A percentile compares a stretch with the other conserved stretches of the same genome.
Conservation (phyloP, 2,797 vertebrate genomes). For the Tamandua tetradactyla region DNA sequence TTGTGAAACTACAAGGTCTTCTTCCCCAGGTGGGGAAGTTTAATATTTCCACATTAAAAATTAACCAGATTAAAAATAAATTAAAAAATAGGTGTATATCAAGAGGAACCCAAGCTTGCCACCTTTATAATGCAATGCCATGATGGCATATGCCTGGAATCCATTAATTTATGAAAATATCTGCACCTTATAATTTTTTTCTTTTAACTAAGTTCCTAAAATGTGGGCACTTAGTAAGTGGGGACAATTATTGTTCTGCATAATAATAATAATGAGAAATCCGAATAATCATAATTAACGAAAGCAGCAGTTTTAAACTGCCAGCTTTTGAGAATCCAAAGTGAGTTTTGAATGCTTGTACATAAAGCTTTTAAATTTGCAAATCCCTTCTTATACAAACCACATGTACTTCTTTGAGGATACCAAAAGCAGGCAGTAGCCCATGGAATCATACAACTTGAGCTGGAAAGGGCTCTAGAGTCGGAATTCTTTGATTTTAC, state of each 20-base stretch:
- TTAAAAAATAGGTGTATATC: constrained; percentile 40
- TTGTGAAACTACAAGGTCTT: too few relatives aligned
- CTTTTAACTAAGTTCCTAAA: constrained; percentile 63
- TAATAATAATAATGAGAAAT: constrained; percentile 73
- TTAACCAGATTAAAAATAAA: constrained; percentile 59
- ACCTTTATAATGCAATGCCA: constrained; percentile 15
- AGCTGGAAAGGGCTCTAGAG: neutral
- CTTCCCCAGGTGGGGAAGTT: too few relatives aligned
- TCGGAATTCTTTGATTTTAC: neutral
- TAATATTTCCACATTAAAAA: too few relatives aligned
- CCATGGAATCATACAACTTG: neutral
- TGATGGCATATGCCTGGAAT: constrained; percentile 59
- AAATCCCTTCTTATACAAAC: constrained; percentile 23
- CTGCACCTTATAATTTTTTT: constrained; percentile 57
- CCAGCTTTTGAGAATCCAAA: constrained; percentile 61
- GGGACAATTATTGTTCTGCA: constrained; percentile 68
- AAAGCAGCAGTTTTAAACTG: constrained; percentile 56
- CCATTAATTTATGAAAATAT: constrained; percentile 72
- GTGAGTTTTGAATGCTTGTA: constrained; percentile 51
- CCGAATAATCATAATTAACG: constrained; percentile 70
- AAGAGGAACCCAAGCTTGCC: constrained; percentile 55
- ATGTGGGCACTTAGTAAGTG: constrained; percentile 71
- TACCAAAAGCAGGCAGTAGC: neutral
- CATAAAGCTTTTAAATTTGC: constrained; percentile 40
- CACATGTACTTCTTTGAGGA: neutral